Conservation (phyloP, 2,888 invertebrate species). For the Pachymerium ferrugineum region DNA sequence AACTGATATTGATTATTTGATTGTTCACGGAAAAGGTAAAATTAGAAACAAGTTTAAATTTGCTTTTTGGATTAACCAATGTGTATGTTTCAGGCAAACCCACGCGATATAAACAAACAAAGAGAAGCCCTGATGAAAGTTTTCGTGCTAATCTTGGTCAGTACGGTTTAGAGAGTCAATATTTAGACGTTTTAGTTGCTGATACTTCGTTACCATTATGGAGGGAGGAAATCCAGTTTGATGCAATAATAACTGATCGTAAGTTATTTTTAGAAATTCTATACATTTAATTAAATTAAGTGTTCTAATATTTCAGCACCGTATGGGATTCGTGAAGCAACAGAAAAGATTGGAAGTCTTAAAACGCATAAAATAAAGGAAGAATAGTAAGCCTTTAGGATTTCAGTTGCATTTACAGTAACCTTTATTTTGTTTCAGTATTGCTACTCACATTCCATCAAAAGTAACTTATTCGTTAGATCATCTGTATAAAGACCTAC, state of each 20-base stretch:
- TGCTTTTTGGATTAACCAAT: not conserved
- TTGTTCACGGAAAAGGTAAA: conserved; percentile 69
- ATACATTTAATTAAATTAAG: not conserved
- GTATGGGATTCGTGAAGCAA: conserved; percentile 93
- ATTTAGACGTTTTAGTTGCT: conserved; percentile 82
- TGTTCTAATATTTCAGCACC: conserved; percentile 63
- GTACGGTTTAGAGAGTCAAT: conserved; percentile 68
- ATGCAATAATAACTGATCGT: conserved; percentile 96
- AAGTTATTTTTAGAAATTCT: conserved; percentile 41
- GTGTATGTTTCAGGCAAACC: conserved; percentile 47
- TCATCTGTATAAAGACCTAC: conserved; percentile 74
- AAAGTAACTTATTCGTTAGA: conserved; percentile 76
- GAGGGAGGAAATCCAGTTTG: conserved; percentile 64
- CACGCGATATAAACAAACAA: conserved; percentile 51
- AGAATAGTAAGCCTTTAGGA: conserved; percentile 50
- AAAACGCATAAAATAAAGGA: conserved; percentile 58
- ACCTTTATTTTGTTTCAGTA: conserved; percentile 40
- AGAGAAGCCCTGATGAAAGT: conserved; percentile 66
- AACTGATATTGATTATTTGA: conserved; percentile 88
- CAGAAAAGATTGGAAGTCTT: conserved; percentile 67
- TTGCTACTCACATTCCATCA: conserved; percentile 47
- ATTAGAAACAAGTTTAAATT: not conserved
- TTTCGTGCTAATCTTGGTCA: conserved; percentile 81
- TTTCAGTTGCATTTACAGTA: not conserved
- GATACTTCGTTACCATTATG: conserved; percentile 84